A percentile compares a stretch with the other conserved stretches of the same genome.
Evolutionary conservation across 2,797 vertebrate genomes (phyloP).

Genomic region (Anas georgica): DNA sequence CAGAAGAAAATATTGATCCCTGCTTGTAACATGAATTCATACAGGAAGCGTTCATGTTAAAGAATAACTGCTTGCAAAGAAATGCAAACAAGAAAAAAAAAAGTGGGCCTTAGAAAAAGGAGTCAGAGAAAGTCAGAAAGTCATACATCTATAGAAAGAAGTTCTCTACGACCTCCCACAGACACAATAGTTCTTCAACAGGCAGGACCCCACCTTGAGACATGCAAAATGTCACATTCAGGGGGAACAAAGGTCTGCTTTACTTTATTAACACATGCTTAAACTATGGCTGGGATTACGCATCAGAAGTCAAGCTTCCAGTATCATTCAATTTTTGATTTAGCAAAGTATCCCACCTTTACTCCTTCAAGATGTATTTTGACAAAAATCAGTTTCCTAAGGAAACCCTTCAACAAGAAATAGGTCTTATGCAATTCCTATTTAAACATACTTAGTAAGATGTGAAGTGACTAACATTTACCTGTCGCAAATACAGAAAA

Average conservation of each 20-base stretch:
- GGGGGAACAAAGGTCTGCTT: background rate
- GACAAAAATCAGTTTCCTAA: background rate
- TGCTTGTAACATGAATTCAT: background rate
- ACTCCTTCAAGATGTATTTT: background rate
- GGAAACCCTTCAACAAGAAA: background rate
- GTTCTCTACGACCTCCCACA: background rate
- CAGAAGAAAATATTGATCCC: background rate
- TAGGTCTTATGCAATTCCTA: background rate
- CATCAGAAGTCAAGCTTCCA: background rate
- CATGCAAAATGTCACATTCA: background rate
- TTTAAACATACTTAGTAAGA: background rate
- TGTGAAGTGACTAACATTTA: constrained; percentile 52
- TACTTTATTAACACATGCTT: background rate
- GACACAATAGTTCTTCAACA: background rate
- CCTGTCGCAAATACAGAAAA: constrained; percentile 95
- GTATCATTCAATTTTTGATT: background rate
- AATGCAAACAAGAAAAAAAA: background rate
- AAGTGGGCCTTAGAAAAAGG: background rate
- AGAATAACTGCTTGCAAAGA: background rate
- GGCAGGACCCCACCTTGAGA: background rate
- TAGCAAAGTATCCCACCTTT: background rate
- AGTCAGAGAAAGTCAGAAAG: background rate
- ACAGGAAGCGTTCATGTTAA: background rate
- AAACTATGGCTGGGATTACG: background rate
- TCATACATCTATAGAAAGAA: background rate